Conservation (phyloP, 2,888 invertebrate species). For the Mallateleia sp. region DNA sequence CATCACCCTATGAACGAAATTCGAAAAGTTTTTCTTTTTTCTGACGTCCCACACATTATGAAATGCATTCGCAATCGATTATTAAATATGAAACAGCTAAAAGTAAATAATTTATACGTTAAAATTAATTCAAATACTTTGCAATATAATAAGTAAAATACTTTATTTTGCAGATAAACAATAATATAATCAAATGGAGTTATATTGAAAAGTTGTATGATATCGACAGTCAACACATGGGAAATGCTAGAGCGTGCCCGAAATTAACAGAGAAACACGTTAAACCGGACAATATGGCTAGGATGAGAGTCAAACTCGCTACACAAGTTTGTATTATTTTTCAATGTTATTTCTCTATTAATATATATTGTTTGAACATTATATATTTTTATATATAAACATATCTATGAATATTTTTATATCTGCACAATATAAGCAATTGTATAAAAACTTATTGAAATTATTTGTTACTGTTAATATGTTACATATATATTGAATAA, state of each 20-base stretch:
- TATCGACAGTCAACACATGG: background rate
- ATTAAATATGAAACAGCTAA: background rate
- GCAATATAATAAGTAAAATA: too few relatives aligned
- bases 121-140: too few relatives aligned
- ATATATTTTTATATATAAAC: too few relatives aligned
- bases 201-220: background rate
- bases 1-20: slow-evolving; percentile 23
- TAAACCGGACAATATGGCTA: slow-evolving; percentile 44
- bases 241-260: slow-evolving; percentile 46
- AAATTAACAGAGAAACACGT: slow-evolving; percentile 55
- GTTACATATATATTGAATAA: too few relatives aligned
- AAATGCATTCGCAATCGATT: slow-evolving; percentile 45
- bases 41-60: slow-evolving; percentile 30
- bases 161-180: background rate
- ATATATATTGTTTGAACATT: too few relatives aligned
- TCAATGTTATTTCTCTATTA: background rate
- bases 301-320: slow-evolving; percentile 58
- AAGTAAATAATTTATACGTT: slow-evolving; percentile 26
- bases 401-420: too few relatives aligned
- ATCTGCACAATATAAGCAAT: too few relatives aligned
- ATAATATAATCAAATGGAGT: background rate
- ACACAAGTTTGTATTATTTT: slow-evolving; percentile 52
- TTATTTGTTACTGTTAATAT: too few relatives aligned
- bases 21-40: slow-evolving; percentile 28
- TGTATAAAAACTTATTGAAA: too few relatives aligned